These are phyloP conservation scores for Capricornis sumatraensis DNA, from an alignment of 2,113 vertebrate species.

Conservation along the genomic window DNA sequence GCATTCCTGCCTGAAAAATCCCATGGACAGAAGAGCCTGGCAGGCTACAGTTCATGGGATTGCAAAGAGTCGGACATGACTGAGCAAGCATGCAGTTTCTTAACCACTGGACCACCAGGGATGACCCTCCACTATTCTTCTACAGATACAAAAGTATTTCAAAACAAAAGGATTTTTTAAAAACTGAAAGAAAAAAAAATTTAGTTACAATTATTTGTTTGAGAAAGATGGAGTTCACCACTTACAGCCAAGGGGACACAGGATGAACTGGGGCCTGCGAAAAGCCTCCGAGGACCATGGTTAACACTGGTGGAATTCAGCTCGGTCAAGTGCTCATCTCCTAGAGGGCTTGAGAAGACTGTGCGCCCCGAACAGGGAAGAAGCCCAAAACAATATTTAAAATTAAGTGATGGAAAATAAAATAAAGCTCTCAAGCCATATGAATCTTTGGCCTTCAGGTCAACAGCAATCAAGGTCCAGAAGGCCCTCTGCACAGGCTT, in stretches of 20 bases:
- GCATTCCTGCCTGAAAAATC: not conserved
- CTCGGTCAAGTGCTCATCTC: not conserved
- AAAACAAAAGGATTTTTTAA: not conserved
- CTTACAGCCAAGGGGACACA: not conserved
- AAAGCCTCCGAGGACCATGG: rapidly evolving
- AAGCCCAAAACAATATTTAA: not conserved
- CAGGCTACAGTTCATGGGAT: not conserved
- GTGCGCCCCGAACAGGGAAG: not conserved
- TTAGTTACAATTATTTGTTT: not conserved
- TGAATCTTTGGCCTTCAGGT: not conserved
- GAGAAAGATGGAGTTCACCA: not conserved
- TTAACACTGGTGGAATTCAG: not conserved
- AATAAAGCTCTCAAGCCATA: not conserved
- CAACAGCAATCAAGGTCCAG: not conserved
- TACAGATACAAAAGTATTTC: not conserved
- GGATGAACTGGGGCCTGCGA: not conserved
- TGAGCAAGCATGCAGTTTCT: not conserved
- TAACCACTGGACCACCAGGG: not conserved
- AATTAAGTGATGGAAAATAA: not conserved
- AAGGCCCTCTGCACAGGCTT: not conserved
- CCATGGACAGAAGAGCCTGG: not conserved
- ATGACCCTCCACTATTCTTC: not conserved
- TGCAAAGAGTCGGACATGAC: not conserved
- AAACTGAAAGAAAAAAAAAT: not conserved
- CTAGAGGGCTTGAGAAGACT: not conserved